These are phyloP conservation scores for Danio rerio DNA, from an alignment of 2,113 vertebrate species.

Conservation along the genomic window DNA sequence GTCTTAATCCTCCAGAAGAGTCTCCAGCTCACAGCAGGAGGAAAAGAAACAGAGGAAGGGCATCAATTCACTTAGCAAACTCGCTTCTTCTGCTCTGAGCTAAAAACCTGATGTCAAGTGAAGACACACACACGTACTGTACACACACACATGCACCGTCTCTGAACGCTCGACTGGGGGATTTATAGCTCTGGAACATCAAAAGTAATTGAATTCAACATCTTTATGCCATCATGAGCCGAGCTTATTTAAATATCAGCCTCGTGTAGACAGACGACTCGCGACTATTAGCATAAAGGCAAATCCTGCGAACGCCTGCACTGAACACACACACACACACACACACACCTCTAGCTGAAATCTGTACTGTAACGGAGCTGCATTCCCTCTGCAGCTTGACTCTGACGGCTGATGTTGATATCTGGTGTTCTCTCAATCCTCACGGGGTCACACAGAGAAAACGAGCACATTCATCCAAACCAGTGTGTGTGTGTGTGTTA, in stretches of 20 bases:
- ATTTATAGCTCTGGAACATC: slow-evolving; percentile 10
- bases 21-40: slow-evolving; percentile 53
- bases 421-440: slow-evolving; percentile 15
- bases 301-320: neutral
- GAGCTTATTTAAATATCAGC: slow-evolving; percentile 12
- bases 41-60: slow-evolving; percentile 47
- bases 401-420: no score
- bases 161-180: neutral
- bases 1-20: slow-evolving; percentile 46
- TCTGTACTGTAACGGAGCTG: no score
- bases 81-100: slow-evolving; percentile 19
- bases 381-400: no score
- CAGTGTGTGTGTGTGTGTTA: slow-evolving; percentile 18
- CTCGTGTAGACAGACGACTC: neutral
- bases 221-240: slow-evolving; percentile 7
- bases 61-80: slow-evolving; percentile 58
- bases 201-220: slow-evolving; percentile 20
- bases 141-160: neutral
- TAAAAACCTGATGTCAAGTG: slow-evolving; percentile 27
- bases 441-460: slow-evolving; percentile 3
- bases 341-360: neutral
- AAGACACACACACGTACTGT: neutral
- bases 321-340: neutral
- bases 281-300: slow-evolving; percentile 3
- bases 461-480: slow-evolving; percentile 8